Conservation (phyloP, 2,888 invertebrate species). For the Coelopa pilipes region DNA sequence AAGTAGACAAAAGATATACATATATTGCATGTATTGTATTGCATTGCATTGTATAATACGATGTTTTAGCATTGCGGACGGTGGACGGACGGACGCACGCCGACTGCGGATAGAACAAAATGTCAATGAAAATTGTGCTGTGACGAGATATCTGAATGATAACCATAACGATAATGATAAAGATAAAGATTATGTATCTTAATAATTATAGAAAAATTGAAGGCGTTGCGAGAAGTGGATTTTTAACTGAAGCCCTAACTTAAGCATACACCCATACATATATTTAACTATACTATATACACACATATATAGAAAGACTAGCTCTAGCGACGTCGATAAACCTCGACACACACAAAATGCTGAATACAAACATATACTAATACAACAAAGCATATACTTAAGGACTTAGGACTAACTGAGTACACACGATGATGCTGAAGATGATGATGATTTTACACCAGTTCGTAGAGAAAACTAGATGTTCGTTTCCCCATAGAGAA, state of each 20-base stretch:
- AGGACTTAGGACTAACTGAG: too few relatives aligned
- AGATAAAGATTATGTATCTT: background rate
- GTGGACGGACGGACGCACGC: too few relatives aligned
- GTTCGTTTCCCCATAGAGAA: too few relatives aligned
- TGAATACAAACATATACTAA: background rate
- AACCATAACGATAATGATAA: constrained; percentile 21
- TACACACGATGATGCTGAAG: too few relatives aligned
- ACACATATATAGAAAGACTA: background rate
- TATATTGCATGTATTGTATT: too few relatives aligned
- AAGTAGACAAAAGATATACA: constrained; percentile 27
- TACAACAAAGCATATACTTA: background rate
- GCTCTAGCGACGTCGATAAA: background rate
- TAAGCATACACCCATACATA: constrained; percentile 3
- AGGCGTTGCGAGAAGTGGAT: constrained; percentile 20
- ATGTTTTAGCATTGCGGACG: too few relatives aligned
- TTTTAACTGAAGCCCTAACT: constrained; percentile 31
- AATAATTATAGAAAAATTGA: constrained; percentile 24
- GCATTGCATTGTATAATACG: too few relatives aligned
- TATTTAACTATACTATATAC: constrained; percentile 2
- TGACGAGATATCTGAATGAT: constrained; percentile 47
- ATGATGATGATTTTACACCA: too few relatives aligned
- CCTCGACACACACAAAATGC: too few relatives aligned
- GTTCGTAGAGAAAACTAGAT: too few relatives aligned
- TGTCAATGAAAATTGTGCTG: constrained; percentile 52
- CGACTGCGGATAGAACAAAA: constrained; percentile 35